Evolutionary conservation across 2,113 vertebrate species (phyloP), one percentile per base, ranked within the genome.

Genomic region (Megaceryle torquata): DNA sequence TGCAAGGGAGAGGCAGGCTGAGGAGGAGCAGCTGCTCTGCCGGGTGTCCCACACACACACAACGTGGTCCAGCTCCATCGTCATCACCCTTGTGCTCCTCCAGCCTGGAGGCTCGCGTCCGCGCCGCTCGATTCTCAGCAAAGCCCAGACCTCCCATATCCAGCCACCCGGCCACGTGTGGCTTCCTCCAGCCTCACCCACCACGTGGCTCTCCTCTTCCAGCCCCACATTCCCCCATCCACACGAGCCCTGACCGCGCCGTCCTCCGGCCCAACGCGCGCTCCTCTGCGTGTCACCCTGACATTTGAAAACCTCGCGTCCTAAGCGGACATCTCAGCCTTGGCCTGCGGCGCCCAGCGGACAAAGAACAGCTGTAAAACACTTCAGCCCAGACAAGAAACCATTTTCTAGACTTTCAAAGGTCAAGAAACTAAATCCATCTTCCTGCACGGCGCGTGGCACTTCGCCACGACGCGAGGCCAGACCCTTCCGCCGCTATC

Each of bases 41-140:
- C 0, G 1, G 15, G 18, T 50, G 65, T 79, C 88, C 78, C 89
- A 14, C 86, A 15, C 86, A 12, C 51, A 50, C 48, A 24, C 70
- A 39, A n/a, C 8, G 0, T 13, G 37, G 17, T 72, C 80, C 89
- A 70, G 37, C 44, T 3, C 77, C 56, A 31, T 57, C 70, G 0
- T 63, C 50, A 17, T 51, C 54, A 13, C 51, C 67, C 71, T 26
- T 15, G 0, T 3, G 15, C 53, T 82, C 35, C 88, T 21, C 87
- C 74, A 31, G 35, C 46, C 65, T 51, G 16, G 53, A 41, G 39
- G 14, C 17, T 67, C 53, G 2, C 14, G 0, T 6, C 67, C 88
- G 4, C 0, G 0, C 81, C 75, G 69, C 81, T 65, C 31, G 1
- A 2, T 4, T 7, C 83, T 41, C 24, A 0, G 35, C 75, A 64